Conservation (phyloP, 2,797 vertebrate species). For the Gallinago solitaria region DNA sequence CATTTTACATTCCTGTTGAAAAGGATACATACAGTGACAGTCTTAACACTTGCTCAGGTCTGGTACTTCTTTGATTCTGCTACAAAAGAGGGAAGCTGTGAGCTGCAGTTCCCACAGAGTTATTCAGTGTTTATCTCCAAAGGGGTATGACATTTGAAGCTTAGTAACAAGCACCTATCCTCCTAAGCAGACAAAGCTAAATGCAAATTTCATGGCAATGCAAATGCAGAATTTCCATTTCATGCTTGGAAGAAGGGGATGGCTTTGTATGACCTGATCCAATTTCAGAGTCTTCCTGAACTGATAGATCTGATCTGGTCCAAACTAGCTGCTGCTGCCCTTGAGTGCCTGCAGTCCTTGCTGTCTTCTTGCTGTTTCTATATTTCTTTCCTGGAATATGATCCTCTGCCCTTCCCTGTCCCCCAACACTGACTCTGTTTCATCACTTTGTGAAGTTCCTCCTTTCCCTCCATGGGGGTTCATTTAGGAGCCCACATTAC, state of each 20-base stretch:
- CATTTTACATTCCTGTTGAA: background rate
- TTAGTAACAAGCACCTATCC: background rate
- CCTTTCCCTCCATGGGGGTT: fast-evolving
- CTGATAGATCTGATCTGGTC: background rate
- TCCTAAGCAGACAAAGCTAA: conserved; percentile 23
- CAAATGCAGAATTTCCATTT: conserved; percentile 50
- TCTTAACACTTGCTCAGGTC: conserved; percentile 2
- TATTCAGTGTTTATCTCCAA: conserved; percentile 38
- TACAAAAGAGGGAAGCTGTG: background rate
- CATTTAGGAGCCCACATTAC: background rate
- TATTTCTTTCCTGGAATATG: background rate
- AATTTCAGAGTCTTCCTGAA: conserved; percentile 28
- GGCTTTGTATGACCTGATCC: conserved; percentile 10
- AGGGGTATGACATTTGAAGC: background rate
- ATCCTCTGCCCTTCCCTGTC: background rate
- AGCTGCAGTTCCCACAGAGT: conserved; percentile 8
- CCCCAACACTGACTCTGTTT: background rate
- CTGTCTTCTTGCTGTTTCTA: background rate
- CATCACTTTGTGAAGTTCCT: background rate
- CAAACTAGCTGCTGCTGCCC: background rate
- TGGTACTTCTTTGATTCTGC: conserved; percentile 36
- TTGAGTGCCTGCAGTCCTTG: background rate
- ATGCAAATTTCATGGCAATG: conserved; percentile 48
- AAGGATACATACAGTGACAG: background rate
- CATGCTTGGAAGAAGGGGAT: conserved; percentile 26